Conservation (phyloP, 2,113 vertebrate species). For the Cryptoleucopteryx plumbea region DNA sequence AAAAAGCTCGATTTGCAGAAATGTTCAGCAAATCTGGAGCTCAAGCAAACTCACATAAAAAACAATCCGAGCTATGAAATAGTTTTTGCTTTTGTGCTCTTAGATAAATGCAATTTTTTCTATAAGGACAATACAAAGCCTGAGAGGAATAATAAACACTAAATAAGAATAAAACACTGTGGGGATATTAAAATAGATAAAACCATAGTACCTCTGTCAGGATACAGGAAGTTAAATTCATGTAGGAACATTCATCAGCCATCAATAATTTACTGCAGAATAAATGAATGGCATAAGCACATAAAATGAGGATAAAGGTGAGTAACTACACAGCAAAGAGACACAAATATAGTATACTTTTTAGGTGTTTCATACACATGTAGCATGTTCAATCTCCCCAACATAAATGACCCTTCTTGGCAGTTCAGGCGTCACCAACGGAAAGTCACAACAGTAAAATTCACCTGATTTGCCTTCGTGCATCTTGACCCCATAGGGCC, state of each 20-base stretch:
- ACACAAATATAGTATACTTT: neutral
- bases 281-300: neutral
- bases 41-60: neutral
- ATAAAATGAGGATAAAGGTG: neutral
- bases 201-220: neutral
- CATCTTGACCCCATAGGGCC: neutral
- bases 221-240: neutral
- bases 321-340: neutral
- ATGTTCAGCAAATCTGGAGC: neutral
- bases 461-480: neutral
- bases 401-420: neutral
- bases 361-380: neutral
- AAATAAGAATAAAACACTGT: neutral
- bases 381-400: neutral
- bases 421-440: fast-evolving
- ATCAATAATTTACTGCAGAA: neutral
- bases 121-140: neutral
- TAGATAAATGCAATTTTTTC: neutral
- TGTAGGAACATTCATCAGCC: neutral
- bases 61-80: neutral
- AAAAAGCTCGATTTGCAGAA: neutral
- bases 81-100: neutral
- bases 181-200: neutral
- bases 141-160: neutral
- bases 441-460: neutral